A percentile compares a stretch with the other conserved stretches of the same genome.
phyloP scores from a whole-genome alignment of 2,888 invertebrate genomes.

The Agrilus mali region DNA sequence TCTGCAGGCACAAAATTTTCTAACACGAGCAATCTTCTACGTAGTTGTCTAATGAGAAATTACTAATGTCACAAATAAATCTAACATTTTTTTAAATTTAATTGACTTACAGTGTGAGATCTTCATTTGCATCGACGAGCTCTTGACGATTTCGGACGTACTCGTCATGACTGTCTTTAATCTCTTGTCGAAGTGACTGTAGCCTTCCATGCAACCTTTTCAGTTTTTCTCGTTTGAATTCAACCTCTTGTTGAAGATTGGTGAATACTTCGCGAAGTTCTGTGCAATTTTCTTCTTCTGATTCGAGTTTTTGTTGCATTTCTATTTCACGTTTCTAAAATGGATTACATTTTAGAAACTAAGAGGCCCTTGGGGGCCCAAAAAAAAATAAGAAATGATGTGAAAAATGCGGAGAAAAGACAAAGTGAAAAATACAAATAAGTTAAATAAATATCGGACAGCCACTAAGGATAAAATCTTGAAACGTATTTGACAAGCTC shows the following conservation, averaged over 20 bases:
- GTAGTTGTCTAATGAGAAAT: slow-evolving; percentile 51
- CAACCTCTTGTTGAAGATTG: slow-evolving; percentile 91
- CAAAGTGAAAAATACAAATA: too few relatives aligned
- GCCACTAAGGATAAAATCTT: too few relatives aligned
- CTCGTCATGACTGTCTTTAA: slow-evolving; percentile 72
- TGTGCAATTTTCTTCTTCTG: slow-evolving; percentile 84
- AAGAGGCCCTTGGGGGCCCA: not conserved
- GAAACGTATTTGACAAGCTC: too few relatives aligned
- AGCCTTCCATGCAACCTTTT: slow-evolving; percentile 82
- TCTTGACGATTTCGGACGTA: slow-evolving; percentile 88
- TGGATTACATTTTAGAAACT: not conserved
- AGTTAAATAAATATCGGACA: too few relatives aligned
- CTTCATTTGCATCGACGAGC: slow-evolving; percentile 81
- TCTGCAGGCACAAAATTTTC: slow-evolving; percentile 83
- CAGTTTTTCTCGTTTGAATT: slow-evolving; percentile 86
- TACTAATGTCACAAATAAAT: slow-evolving; percentile 1
- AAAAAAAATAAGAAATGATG: slow-evolving; percentile 3
- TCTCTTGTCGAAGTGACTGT: slow-evolving; percentile 60
- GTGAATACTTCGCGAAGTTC: slow-evolving; percentile 86
- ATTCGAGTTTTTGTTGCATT: slow-evolving; percentile 86
- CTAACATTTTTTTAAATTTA: not conserved
- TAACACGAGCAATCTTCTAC: slow-evolving; percentile 76
- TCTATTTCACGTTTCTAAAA: slow-evolving; percentile 57
- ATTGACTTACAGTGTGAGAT: slow-evolving; percentile 54
- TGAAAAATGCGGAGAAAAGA: not conserved